These are phyloP conservation scores for Phalloptychus januarius DNA, from an alignment of 2,797 vertebrate genomes.

Conservation along the genomic window DNA sequence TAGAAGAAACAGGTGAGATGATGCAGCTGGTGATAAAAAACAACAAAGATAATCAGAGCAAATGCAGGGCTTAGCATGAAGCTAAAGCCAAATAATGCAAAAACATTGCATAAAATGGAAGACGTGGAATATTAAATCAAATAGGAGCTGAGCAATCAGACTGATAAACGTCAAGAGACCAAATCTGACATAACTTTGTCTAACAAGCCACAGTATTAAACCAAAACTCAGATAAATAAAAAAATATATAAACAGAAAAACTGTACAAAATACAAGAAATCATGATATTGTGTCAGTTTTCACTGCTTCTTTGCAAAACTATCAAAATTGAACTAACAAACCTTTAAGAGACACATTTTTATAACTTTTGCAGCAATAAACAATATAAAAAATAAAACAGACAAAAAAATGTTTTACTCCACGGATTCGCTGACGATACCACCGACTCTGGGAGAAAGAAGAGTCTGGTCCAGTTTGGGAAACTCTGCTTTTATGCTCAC, in stretches of 20 bases:
- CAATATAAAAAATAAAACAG: too few species aligned
- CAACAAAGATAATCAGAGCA: background rate
- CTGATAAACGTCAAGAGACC: background rate
- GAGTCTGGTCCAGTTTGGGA: too few species aligned
- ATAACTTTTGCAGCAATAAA: background rate
- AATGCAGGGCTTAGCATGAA: background rate
- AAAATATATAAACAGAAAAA: background rate
- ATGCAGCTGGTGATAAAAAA: background rate
- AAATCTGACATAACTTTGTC: background rate
- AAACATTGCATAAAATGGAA: background rate
- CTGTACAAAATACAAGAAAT: background rate
- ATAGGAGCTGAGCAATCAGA: background rate
- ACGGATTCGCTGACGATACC: too few species aligned
- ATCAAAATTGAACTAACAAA: background rate
- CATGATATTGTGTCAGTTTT: background rate
- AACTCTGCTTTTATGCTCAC: too few species aligned
- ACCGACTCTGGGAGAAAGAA: too few species aligned
- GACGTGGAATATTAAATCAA: background rate
- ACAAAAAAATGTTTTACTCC: too few species aligned
- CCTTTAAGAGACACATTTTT: background rate
- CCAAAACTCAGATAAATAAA: background rate
- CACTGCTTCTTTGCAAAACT: background rate
- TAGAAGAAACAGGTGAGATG: background rate
- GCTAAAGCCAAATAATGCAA: background rate
- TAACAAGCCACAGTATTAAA: background rate